phyloP scores from a whole-genome alignment of 2,888 invertebrate genomes.

The Lasius platythorax region DNA sequence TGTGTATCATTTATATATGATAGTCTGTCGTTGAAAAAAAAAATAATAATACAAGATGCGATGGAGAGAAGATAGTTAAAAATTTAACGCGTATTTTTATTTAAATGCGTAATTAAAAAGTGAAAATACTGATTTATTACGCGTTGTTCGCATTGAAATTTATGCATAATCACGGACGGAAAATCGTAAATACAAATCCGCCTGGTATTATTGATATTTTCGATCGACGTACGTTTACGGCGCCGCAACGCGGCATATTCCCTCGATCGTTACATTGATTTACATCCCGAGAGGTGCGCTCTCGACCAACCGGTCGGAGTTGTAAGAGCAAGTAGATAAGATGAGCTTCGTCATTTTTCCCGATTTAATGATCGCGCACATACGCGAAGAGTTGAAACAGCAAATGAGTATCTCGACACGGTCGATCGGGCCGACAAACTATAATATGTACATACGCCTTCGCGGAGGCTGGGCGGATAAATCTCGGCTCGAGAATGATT shows the following conservation, averaged over 20 bases:
- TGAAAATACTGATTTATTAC: background rate
- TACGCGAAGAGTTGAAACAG: background rate
- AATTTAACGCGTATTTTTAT: background rate
- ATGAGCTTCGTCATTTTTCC: conserved; percentile 27
- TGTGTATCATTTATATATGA: background rate
- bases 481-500: conserved; percentile 17
- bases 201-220: conserved; percentile 3
- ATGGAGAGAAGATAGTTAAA: background rate
- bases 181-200: background rate
- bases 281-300: background rate
- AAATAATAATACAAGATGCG: background rate
- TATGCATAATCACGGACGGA: background rate
- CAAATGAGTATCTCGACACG: conserved; percentile 1
- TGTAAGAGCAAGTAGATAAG: background rate
- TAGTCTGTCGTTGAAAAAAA: background rate
- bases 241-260: no score
- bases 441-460: background rate
- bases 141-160: background rate
- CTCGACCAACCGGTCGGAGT: background rate
- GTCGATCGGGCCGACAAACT: conserved; percentile 16
- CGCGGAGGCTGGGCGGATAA: background rate
- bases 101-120: background rate
- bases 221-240: background rate
- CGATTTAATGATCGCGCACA: conserved; percentile 19
- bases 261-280: conserved; percentile 23